phyloP scores from a whole-genome alignment of 2,888 invertebrate genomes.

The Amiota communis region DNA sequence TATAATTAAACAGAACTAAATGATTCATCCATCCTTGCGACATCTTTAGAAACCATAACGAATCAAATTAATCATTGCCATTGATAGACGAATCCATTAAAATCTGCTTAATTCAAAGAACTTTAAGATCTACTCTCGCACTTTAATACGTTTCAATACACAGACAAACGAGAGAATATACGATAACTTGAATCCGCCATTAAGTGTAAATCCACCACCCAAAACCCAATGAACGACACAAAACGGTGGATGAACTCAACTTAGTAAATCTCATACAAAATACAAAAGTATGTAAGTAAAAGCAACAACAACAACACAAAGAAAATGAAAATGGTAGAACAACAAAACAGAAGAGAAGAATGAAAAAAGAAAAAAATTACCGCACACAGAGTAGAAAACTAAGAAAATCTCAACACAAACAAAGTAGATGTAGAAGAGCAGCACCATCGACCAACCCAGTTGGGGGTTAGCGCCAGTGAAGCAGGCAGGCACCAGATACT shows the following conservation, averaged over 20 bases:
- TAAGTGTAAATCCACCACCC: slow-evolving; percentile 25
- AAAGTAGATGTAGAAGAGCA: too few species aligned
- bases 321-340: not conserved
- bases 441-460: slow-evolving; percentile 1
- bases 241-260: slow-evolving; percentile 56
- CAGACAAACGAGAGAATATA: too few species aligned
- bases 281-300: not conserved
- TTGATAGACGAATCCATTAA: too few species aligned
- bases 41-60: too few species aligned
- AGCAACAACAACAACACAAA: not conserved
- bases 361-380: not conserved
- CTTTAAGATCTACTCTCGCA: slow-evolving; percentile 8
- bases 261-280: slow-evolving; percentile 47
- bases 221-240: slow-evolving; percentile 22
- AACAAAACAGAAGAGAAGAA: not conserved
- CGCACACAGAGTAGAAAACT: slow-evolving; percentile 20
- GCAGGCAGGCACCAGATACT: slow-evolving; percentile 19
- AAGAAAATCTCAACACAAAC: slow-evolving; percentile 26
- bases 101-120: not conserved
- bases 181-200: slow-evolving; percentile 22
- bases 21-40: too few species aligned
- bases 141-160: slow-evolving; percentile 21
- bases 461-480: slow-evolving; percentile 9
- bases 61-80: too few species aligned
- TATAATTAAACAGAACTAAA: too few species aligned